Evolutionary conservation across 2,888 invertebrate species (phyloP).

Genomic region (Hetaerina titia): DNA sequence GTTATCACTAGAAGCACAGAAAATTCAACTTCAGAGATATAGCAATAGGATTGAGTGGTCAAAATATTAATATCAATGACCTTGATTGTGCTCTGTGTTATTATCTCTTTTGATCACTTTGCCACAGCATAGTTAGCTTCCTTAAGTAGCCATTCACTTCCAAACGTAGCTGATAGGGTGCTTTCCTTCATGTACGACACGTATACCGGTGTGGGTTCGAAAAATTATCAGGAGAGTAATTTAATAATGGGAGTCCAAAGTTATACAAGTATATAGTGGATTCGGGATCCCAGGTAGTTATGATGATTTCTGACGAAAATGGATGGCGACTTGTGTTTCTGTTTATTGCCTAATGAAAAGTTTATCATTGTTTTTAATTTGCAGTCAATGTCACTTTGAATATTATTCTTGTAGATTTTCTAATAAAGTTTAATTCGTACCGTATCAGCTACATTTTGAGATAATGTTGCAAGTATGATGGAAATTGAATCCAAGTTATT

Average conservation of each 20-base stretch:
- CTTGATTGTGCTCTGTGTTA: neutral
- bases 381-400: too few relatives aligned
- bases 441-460: constrained; percentile 2
- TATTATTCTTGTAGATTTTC: too few relatives aligned
- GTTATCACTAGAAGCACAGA: neutral
- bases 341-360: too few relatives aligned
- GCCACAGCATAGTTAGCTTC: neutral
- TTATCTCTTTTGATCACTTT: neutral
- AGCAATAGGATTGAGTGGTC: neutral
- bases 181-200: neutral
- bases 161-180: neutral
- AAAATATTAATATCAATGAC: neutral
- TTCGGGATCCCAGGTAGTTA: too few relatives aligned
- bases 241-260: too few relatives aligned
- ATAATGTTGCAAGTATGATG: neutral
- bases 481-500: too few relatives aligned
- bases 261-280: too few relatives aligned
- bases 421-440: neutral
- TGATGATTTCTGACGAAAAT: too few relatives aligned
- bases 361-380: too few relatives aligned
- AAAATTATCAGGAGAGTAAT: too few relatives aligned
- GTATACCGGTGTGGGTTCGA: neutral
- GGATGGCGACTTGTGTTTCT: too few relatives aligned
- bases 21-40: neutral
- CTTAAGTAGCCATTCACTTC: neutral